Conservation (phyloP, 2,113 vertebrate genomes). For the Mirza zaza region DNA sequence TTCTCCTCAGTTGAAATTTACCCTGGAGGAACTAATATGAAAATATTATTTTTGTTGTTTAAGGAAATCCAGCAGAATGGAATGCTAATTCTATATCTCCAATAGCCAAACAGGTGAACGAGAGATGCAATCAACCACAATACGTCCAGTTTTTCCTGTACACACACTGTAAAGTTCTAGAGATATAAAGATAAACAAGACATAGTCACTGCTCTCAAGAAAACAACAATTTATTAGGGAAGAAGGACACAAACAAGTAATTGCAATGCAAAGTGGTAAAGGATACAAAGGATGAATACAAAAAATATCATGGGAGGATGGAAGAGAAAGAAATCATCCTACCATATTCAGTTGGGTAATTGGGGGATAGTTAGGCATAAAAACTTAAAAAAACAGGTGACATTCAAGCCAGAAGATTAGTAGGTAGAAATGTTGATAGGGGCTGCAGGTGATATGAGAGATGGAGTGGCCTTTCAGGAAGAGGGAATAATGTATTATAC, state of each 20-base stretch:
- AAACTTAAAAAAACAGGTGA: not conserved
- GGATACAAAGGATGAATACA: not conserved
- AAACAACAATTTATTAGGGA: not conserved
- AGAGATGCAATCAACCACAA: not conserved
- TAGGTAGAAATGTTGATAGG: not conserved
- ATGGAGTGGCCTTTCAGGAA: not conserved
- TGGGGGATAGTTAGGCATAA: not conserved
- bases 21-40: slow-evolving; percentile 71
- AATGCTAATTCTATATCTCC: slow-evolving; percentile 54
- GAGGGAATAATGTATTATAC: not conserved
- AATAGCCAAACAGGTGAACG: slow-evolving; percentile 22
- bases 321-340: not conserved
- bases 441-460: not conserved
- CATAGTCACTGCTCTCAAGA: not conserved
- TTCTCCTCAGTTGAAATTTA: slow-evolving; percentile 68
- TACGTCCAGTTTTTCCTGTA: not conserved
- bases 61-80: slow-evolving; percentile 52
- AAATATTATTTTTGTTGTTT: slow-evolving; percentile 67
- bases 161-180: slow-evolving; percentile 13
- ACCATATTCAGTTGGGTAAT: not conserved
- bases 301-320: not conserved
- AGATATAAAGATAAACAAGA: slow-evolving; percentile 3
- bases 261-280: not conserved
- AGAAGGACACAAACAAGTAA: not conserved
- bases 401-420: slow-evolving; percentile 9